Evolutionary conservation across 2,888 invertebrate species (phyloP).

Genomic region (Disparrhopalites patrizii): DNA sequence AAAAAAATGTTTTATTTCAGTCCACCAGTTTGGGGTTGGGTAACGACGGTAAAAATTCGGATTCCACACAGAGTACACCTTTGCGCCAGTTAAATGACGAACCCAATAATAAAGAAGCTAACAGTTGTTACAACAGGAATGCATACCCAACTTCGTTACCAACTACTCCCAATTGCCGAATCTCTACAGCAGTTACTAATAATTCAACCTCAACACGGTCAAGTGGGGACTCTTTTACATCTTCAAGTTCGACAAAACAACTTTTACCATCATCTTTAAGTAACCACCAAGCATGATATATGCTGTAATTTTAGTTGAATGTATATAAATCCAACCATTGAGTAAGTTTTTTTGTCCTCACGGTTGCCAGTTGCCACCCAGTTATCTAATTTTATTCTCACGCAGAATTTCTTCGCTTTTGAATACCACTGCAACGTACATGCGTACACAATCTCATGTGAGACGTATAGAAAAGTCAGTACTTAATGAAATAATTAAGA

Average conservation of each 20-base stretch:
- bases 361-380: too few relatives aligned
- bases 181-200: slow-evolving; percentile 36
- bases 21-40: slow-evolving; percentile 25
- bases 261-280: slow-evolving; percentile 17
- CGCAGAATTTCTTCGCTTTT: too few relatives aligned
- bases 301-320: too few relatives aligned
- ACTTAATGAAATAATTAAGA: too few relatives aligned
- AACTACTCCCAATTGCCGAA: slow-evolving; percentile 40
- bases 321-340: too few relatives aligned
- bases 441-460: too few relatives aligned
- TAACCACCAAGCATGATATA: slow-evolving; percentile 16
- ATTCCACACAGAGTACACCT: slow-evolving; percentile 47
- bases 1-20: slow-evolving; percentile 21
- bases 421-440: too few relatives aligned
- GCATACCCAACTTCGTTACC: slow-evolving; percentile 40
- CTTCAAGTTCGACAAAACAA: slow-evolving; percentile 60
- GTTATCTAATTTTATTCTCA: too few relatives aligned
- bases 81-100: slow-evolving; percentile 25
- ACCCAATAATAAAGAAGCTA: slow-evolving; percentile 28
- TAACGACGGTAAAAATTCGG: slow-evolving; percentile 31
- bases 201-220: slow-evolving; percentile 56
- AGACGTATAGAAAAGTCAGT: too few relatives aligned
- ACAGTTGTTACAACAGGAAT: slow-evolving; percentile 32
- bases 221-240: slow-evolving; percentile 76
- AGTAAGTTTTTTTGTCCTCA: too few relatives aligned